Evolutionary conservation across 2,797 vertebrate genomes (phyloP).

Genomic region (Ceyx erithaca): DNA sequence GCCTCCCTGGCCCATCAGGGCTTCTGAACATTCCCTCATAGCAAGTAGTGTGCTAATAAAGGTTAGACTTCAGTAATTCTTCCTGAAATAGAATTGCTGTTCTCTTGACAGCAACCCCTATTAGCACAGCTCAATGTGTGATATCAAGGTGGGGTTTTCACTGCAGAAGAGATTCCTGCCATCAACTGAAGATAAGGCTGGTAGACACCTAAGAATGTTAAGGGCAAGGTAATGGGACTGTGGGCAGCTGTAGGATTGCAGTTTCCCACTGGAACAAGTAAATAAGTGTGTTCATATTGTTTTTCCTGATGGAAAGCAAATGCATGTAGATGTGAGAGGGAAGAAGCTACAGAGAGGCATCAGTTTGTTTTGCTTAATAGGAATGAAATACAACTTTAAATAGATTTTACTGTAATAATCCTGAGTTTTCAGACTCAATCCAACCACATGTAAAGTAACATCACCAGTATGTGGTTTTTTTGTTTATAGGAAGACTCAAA

Average conservation of each 20-base stretch:
- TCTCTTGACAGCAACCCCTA: neutral
- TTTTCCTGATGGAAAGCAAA: neutral
- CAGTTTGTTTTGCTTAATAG: neutral
- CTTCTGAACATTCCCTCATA: accelerated
- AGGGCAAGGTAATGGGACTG: neutral
- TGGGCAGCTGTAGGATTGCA: neutral
- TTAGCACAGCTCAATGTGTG: neutral
- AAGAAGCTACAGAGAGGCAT: neutral
- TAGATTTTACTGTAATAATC: neutral
- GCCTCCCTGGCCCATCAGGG: accelerated
- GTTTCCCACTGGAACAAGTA: neutral
- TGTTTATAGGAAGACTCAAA: accelerated
- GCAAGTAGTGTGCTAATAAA: neutral
- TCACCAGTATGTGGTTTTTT: neutral
- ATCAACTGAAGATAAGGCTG: neutral
- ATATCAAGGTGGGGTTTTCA: neutral
- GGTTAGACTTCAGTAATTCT: neutral
- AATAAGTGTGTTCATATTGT: neutral
- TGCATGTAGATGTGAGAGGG: neutral
- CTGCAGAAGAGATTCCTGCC: neutral
- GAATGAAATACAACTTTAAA: neutral
- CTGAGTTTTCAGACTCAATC: neutral
- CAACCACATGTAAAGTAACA: neutral
- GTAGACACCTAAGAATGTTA: accelerated
- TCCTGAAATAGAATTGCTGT: neutral